These are phyloP conservation scores for Xestia c-nigrum DNA, from an alignment of 2,888 invertebrate genomes.

Conservation along the genomic window DNA sequence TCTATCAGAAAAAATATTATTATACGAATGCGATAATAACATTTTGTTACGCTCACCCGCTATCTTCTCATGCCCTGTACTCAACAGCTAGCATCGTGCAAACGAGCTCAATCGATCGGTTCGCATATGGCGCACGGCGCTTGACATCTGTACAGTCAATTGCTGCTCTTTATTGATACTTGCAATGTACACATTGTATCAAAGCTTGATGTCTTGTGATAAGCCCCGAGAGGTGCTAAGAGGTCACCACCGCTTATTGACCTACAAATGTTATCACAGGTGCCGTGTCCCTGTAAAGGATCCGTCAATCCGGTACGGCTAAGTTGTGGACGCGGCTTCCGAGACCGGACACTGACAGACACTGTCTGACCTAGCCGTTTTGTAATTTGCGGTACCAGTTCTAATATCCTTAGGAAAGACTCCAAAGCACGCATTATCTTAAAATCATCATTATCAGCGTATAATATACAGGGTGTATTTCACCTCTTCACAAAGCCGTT, in stretches of 20 bases:
- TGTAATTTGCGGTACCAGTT: neutral
- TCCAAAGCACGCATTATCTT: neutral
- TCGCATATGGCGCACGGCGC: conserved; percentile 48
- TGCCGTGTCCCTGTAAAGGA: neutral
- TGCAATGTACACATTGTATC: conserved; percentile 23
- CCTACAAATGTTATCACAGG: neutral
- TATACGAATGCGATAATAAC: neutral
- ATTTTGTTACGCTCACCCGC: neutral
- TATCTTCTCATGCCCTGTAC: neutral
- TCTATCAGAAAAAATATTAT: neutral
- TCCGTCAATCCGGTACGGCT: neutral
- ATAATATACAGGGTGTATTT: too few relatives aligned
- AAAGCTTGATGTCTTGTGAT: neutral
- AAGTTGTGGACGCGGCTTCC: neutral
- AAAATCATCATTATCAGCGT: neutral
- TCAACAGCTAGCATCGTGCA: neutral
- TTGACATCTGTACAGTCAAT: conserved; percentile 52
- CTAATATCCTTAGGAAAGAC: neutral
- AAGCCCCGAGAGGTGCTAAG: neutral
- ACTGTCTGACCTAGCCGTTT: too few relatives aligned
- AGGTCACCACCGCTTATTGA: neutral
- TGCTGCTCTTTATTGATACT: conserved; percentile 53
- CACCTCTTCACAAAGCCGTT: too few relatives aligned
- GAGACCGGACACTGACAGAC: neutral
- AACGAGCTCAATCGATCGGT: conserved; percentile 44